Conservation (phyloP, 2,797 vertebrate species). For the Lagorchestes hirsutus region DNA sequence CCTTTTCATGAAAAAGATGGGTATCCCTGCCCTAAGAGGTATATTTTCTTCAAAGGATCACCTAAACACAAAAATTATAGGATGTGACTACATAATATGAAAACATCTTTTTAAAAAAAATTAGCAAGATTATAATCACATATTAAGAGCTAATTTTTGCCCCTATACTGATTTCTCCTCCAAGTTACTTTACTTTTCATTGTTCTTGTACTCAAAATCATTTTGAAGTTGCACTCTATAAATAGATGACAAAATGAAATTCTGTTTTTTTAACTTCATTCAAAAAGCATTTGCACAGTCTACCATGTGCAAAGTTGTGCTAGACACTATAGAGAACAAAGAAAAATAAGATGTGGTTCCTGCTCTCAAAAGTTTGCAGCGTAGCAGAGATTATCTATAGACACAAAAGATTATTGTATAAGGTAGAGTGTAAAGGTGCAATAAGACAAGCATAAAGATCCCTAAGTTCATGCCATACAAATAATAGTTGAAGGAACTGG, state of each 20-base stretch:
- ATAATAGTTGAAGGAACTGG: too few relatives aligned
- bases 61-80: constrained; percentile 41
- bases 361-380: background rate
- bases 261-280: background rate
- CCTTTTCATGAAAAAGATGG: background rate
- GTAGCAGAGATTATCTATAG: background rate
- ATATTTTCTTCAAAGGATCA: constrained; percentile 46
- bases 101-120: background rate
- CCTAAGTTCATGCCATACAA: too few relatives aligned
- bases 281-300: background rate
- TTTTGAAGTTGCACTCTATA: constrained; percentile 39
- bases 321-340: background rate
- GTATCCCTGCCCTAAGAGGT: background rate
- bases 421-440: background rate
- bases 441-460: too few relatives aligned
- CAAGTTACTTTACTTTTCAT: constrained; percentile 48
- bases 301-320: background rate
- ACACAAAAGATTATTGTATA: background rate
- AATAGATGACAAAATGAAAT: constrained; percentile 7
- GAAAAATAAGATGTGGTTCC: background rate
- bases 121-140: constrained; percentile 35
- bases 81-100: constrained; percentile 16
- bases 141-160: constrained; percentile 8
- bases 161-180: constrained; percentile 50
- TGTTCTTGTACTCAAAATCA: constrained; percentile 24